Conservation (phyloP, 2,113 vertebrate species). For the Gambusia holbrooki region DNA sequence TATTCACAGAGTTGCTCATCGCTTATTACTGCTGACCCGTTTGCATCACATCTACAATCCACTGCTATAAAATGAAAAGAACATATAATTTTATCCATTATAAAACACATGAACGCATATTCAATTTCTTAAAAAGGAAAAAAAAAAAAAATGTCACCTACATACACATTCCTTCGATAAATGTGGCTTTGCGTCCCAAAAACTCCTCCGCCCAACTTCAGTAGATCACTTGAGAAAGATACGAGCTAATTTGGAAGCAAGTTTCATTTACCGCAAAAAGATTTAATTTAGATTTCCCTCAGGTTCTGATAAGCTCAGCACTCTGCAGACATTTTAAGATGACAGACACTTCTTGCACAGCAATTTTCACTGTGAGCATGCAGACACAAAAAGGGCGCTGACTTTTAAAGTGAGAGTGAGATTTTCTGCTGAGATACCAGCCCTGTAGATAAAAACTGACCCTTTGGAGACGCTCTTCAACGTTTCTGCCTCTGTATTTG, state of each 20-base stretch:
- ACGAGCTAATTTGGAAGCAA: conserved; percentile 53
- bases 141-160: conserved; percentile 9
- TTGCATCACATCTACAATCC: conserved; percentile 2
- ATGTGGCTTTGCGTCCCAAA: conserved; percentile 56
- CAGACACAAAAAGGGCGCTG: conserved; percentile 48
- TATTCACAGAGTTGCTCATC: conserved; percentile 1
- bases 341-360: conserved; percentile 54
- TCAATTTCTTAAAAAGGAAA: conserved; percentile 12
- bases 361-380: conserved; percentile 66
- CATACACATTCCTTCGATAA: conserved; percentile 42
- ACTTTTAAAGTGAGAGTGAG: conserved; percentile 47
- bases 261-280: conserved; percentile 63
- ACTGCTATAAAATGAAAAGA: background rate
- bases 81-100: too few species aligned
- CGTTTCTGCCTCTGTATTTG: conserved; percentile 5
- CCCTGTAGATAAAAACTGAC: conserved; percentile 34
- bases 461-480: conserved; percentile 30
- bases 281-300: conserved; percentile 79
- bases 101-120: too few species aligned
- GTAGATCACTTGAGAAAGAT: conserved; percentile 52
- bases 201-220: conserved; percentile 54
- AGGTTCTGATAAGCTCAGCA: conserved; percentile 65
- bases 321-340: conserved; percentile 61
- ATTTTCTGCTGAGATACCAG: conserved; percentile 54
- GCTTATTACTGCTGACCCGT: conserved; percentile 3